phyloP scores from a whole-genome alignment of 2,113 vertebrate species.

The Rhinogobius similis region DNA sequence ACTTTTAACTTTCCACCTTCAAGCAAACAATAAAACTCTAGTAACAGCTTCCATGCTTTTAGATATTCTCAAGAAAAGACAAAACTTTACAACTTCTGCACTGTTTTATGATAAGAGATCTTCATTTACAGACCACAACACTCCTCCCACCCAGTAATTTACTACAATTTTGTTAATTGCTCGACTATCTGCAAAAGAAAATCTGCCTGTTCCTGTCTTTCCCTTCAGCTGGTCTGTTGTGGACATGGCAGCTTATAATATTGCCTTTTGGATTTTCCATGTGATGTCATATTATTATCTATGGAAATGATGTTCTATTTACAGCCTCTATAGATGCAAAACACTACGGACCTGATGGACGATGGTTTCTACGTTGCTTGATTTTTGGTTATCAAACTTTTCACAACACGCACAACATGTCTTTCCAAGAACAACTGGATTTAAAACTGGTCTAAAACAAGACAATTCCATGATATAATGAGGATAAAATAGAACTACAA shows the following conservation, averaged over 20 bases:
- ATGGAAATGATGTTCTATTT: slow-evolving; percentile 43
- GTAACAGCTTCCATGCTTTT: neutral
- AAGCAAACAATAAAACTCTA: slow-evolving; percentile 5
- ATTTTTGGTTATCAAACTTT: too few relatives aligned
- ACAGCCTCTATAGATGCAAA: slow-evolving; percentile 35
- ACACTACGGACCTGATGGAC: neutral
- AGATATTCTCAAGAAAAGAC: neutral
- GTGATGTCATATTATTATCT: slow-evolving; percentile 25
- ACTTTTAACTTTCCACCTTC: slow-evolving; percentile 1
- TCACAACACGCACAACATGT: too few relatives aligned
- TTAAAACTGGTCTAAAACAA: too few relatives aligned
- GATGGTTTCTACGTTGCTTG: slow-evolving; percentile 1
- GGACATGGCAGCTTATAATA: neutral
- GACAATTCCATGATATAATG: too few relatives aligned
- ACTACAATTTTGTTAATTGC: slow-evolving; percentile 65
- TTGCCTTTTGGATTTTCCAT: neutral
- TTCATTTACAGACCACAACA: slow-evolving; percentile 24
- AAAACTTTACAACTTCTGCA: neutral
- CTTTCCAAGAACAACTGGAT: neutral
- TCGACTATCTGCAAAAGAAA: slow-evolving; percentile 52
- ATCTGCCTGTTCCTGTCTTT: slow-evolving; percentile 51
- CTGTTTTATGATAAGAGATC: slow-evolving; percentile 58
- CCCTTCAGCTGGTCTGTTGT: neutral
- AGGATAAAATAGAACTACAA: too few relatives aligned
- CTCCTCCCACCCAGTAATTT: slow-evolving; percentile 70